Evolutionary conservation across 2,113 vertebrate species (phyloP).

Genomic region (Polypterus senegalus): DNA sequence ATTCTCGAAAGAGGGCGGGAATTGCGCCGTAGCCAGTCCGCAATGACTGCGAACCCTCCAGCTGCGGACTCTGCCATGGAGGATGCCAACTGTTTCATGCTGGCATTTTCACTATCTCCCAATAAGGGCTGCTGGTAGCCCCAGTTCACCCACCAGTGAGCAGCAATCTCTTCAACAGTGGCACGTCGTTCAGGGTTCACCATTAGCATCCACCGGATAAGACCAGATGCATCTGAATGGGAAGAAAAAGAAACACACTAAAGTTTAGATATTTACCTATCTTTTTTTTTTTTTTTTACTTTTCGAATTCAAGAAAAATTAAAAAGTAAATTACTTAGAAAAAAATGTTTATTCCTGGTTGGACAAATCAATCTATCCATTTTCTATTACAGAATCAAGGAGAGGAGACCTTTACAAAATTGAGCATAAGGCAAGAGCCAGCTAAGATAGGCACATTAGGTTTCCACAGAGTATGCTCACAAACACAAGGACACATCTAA

Average conservation of each 20-base stretch:
- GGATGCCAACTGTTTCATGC: background rate
- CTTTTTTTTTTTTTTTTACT: too few relatives aligned
- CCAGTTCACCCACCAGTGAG: conserved; percentile 98
- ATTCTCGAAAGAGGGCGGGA: conserved; percentile 81
- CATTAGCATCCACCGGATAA: conserved; percentile 96
- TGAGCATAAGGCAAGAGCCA: too few relatives aligned
- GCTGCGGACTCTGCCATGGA: conserved; percentile 13
- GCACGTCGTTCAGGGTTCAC: conserved; percentile 88
- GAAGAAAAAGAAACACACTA: background rate
- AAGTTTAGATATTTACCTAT: too few relatives aligned
- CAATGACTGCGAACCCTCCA: conserved; percentile 46
- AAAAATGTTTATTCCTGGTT: too few relatives aligned
- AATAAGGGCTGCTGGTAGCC: conserved; percentile 59
- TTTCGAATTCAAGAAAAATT: too few relatives aligned
- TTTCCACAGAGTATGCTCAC: too few relatives aligned
- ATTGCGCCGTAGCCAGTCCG: conserved; percentile 76
- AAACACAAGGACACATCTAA: too few relatives aligned
- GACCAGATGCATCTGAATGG: conserved; percentile 77
- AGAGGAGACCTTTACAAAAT: too few relatives aligned
- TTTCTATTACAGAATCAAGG: too few relatives aligned
- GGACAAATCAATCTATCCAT: too few relatives aligned
- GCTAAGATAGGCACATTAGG: too few relatives aligned
- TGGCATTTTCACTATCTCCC: conserved; percentile 42
- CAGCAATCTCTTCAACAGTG: conserved; percentile 80
- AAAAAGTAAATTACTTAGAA: too few relatives aligned